Conservation (phyloP, 2,797 vertebrate species). For the Karalla daura region DNA sequence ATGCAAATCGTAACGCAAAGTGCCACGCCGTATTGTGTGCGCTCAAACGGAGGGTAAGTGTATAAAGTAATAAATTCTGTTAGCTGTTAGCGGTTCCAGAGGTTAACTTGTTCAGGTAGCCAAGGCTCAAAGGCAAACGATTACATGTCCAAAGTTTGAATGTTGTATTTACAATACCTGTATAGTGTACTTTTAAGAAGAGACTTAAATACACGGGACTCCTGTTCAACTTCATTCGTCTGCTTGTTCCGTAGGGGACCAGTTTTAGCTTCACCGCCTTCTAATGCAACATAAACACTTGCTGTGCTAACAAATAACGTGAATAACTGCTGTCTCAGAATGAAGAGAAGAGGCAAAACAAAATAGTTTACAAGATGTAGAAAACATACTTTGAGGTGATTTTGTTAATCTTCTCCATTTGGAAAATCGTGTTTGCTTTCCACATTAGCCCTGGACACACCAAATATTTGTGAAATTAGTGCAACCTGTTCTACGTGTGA, state of each 20-base stretch:
- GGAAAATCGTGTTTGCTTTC: slow-evolving; percentile 10
- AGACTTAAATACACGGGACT: slow-evolving; percentile 25
- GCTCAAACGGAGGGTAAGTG: too few species aligned
- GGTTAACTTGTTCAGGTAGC: too few species aligned
- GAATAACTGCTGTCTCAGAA: slow-evolving; percentile 11
- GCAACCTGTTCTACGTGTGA: neutral
- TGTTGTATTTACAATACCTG: too few species aligned
- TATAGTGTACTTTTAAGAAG: neutral
- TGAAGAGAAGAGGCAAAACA: slow-evolving; percentile 16
- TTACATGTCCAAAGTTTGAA: too few species aligned
- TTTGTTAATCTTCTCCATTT: slow-evolving; percentile 11
- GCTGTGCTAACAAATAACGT: slow-evolving; percentile 5
- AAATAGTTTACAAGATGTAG: slow-evolving; percentile 11
- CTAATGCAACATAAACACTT: neutral
- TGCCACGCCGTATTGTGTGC: too few species aligned
- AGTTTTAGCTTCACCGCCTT: slow-evolving; percentile 4
- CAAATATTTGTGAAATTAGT: neutral
- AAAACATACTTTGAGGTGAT: slow-evolving; percentile 26
- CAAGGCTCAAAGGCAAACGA: too few species aligned
- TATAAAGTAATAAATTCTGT: too few species aligned
- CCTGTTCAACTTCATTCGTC: slow-evolving; percentile 16
- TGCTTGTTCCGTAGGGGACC: slow-evolving; percentile 21
- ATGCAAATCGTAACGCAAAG: too few species aligned
- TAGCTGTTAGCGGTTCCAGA: too few species aligned
- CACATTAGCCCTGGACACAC: neutral